Base-by-base conservation (phyloP, 2,113 vertebrate genomes). In the Leuciscus idus region DNA sequence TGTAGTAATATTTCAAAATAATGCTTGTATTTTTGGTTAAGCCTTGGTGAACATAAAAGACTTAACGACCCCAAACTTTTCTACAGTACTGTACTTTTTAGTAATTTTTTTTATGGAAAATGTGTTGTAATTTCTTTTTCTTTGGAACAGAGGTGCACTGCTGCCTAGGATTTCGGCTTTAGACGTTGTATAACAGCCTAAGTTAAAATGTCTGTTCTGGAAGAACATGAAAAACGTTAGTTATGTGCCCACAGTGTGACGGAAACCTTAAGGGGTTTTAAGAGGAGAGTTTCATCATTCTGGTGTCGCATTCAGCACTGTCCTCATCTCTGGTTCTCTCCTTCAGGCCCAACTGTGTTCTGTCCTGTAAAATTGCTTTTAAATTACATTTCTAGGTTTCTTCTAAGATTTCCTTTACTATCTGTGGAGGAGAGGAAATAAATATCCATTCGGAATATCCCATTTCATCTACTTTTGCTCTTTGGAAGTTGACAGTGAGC, bases 341-440 rank as follows among this genome's bases (percentile, higher is more conserved):
- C 74, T 86, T 48, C 83, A 86, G 88, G 86, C 84, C 73, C 73
- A 81, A 74, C 87, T 83, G 72, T 81, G 85, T 85, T 75, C 70
- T 84, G 85, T 91, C 83, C 88, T 86, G 82, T 85, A 85, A 88
- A 88, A 87, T 89, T 88, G 86, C 79, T 89, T 90, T 90, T 88
- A 89, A 90, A 91, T 90, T 88, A 90, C 87, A 91, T 90, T 88
- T 89, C 83, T 74, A 66, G 79, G 84, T 79, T 80, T 85, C 84
- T 88, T 78, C 80, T 82, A 68, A 76, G 85, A 81, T 74, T 57
- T 83, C 87, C 50, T 43, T 48, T 17, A 84, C 84, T 85, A 28
- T 82, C 84, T 78, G 78, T 64, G 77, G 39, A 55, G 75, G 52
- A 88, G 46, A 85, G 52, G 77, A 86, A 90, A 89, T 85, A 74